Percentiles rank a stretch among this genome's conserved stretches.
Evolutionary conservation across 64 coral and sea anemone genomes (phyloP).

Genomic region (Montipora sp.): DNA sequence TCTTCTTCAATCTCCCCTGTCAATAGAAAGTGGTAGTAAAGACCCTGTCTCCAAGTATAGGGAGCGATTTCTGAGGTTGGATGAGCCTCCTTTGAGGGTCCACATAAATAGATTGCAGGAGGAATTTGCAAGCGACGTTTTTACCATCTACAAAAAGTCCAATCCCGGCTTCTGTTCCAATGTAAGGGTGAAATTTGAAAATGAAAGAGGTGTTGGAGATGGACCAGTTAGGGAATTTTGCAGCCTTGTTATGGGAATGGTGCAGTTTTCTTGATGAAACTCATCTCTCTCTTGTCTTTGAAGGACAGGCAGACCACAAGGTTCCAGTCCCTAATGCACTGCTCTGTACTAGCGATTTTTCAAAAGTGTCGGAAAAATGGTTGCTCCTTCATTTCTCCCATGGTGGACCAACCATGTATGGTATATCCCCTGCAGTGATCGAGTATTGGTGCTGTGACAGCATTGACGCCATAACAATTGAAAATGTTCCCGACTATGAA

Average conservation of each 20-base stretch:
- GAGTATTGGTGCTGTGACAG: constrained; percentile 16
- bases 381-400: constrained; percentile 38
- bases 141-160: constrained; percentile 55
- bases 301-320: constrained; percentile 39
- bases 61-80: not conserved
- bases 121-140: constrained; percentile 48
- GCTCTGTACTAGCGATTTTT: constrained; percentile 3
- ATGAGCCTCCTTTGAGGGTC: constrained; percentile 8
- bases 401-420: not conserved
- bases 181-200: constrained; percentile 7
- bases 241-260: constrained; percentile 35
- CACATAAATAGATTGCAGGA: constrained; percentile 30
- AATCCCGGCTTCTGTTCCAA: not conserved
- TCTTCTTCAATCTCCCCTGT: constrained; percentile 13
- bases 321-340: constrained; percentile 28
- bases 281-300: not conserved
- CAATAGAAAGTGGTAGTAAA: not conserved
- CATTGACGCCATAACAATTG: constrained; percentile 3
- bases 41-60: not conserved
- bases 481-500: constrained; percentile 39
- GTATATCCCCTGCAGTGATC: constrained; percentile 26
- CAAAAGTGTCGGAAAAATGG: constrained; percentile 15
- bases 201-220: constrained; percentile 39
- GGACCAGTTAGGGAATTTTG: constrained; percentile 20
- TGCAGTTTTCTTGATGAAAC: not conserved